Evolutionary conservation across 2,113 vertebrate genomes (phyloP).

Genomic region (Antechinus flavipes): DNA sequence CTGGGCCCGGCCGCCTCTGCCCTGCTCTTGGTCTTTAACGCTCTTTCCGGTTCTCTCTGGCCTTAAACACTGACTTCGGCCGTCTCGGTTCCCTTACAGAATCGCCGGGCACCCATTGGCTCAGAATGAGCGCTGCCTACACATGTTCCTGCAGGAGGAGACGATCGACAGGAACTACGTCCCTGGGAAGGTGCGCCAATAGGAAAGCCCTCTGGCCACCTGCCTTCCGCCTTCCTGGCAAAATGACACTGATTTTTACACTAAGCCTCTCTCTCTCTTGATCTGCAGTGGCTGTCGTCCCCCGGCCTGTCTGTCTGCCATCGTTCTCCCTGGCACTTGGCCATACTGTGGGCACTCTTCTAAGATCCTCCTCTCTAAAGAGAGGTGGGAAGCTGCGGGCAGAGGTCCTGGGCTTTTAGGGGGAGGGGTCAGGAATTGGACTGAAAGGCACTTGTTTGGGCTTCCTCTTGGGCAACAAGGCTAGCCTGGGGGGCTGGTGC

Average conservation of each 20-base stretch:
- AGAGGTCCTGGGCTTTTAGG: conserved; percentile 75
- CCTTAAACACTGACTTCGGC: conserved; percentile 51
- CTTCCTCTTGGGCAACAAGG: conserved; percentile 60
- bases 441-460: conserved; percentile 63
- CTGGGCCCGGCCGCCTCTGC: conserved; percentile 16
- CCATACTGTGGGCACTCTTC: conserved; percentile 79
- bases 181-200: conserved; percentile 99
- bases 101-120: conserved; percentile 99
- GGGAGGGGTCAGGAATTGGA: conserved; percentile 39
- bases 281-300: conserved; percentile 87
- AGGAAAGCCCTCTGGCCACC: conserved; percentile 85
- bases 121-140: conserved; percentile 99
- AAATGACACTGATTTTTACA: conserved; percentile 94
- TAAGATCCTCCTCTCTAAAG: conserved; percentile 79
- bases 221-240: conserved; percentile 87
- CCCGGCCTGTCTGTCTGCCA: conserved; percentile 83
- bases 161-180: conserved; percentile 98
- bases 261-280: conserved; percentile 85
- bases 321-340: conserved; percentile 82
- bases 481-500: conserved; percentile 48
- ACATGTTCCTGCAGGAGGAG: conserved; percentile 99
- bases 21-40: conserved; percentile 22
- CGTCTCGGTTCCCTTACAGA: conserved; percentile 86
- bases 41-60: conserved; percentile 30
- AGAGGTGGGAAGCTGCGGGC: conserved; percentile 79